phyloP scores from a whole-genome alignment of 2,888 invertebrate genomes.

The Exephanes ischioxanthus region DNA sequence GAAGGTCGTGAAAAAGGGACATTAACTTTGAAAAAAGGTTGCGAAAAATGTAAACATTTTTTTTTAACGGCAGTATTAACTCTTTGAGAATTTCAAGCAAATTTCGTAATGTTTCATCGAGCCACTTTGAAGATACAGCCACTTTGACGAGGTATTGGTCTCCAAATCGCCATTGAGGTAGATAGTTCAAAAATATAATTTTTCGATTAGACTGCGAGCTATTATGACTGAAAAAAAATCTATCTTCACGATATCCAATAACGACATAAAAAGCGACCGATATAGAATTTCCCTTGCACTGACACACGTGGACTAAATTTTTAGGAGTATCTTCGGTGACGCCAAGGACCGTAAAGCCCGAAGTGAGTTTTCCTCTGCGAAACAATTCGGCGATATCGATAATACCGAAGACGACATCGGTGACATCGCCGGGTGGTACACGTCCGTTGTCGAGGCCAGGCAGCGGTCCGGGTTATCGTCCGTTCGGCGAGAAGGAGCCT shows the following conservation, averaged over 20 bases:
- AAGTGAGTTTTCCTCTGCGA: conserved; percentile 82
- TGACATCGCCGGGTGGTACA: conserved; percentile 69
- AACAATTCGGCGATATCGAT: conserved; percentile 85
- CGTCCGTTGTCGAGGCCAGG: conserved; percentile 76
- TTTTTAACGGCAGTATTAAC: conserved; percentile 8
- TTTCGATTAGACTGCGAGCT: not conserved
- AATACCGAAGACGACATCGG: conserved; percentile 82
- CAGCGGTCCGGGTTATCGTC: conserved; percentile 78
- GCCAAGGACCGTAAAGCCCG: conserved; percentile 78
- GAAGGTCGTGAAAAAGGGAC: no score
- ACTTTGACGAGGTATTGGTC: not conserved
- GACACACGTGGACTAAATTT: conserved; percentile 40
- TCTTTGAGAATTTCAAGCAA: not conserved
- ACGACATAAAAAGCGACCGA: not conserved
- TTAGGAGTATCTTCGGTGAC: conserved; percentile 74
- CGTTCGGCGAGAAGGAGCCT: conserved; percentile 81
- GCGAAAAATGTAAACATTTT: not conserved
- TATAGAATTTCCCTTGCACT: conserved; percentile 22
- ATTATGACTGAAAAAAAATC: not conserved
- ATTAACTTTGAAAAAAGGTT: not conserved
- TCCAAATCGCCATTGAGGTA: not conserved
- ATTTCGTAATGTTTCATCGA: conserved; percentile 21
- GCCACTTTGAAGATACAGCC: not conserved
- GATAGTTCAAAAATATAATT: not conserved
- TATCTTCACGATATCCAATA: not conserved